Evolutionary conservation across 2,888 invertebrate genomes (phyloP), one percentile per base, ranked within the genome.

Genomic region (Morpho achilles): DNA sequence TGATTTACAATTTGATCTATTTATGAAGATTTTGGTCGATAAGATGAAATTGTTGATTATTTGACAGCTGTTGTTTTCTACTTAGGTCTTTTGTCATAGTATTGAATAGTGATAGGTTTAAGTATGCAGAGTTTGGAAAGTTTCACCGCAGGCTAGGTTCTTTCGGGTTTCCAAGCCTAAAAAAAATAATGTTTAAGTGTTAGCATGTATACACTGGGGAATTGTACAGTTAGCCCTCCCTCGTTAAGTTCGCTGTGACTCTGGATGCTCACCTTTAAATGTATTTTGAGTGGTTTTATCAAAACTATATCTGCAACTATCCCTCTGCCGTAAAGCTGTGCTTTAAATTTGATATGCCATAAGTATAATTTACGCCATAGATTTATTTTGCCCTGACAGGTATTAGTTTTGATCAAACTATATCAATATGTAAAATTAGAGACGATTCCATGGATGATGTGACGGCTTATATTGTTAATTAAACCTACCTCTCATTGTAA

Each of bases 221-320:
- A 88, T 89, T 90, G 90, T 90, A 90, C 90, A 90, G 89, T 88
- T 90, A 90, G 89, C 86, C 87, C 88, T 87, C 89, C 89, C 89
- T 88, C 77, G 86, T 88, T 89, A 88, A 88, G 88, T 87, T 90
- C 86, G 84, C 88, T 85, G 87, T 87, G 87, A 88, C 88, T 78
- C 80, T 81, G 87, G 84, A 87, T 85, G 87, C 86, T 86, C 84
- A 86, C 80, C 71, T 80, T 75, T 71, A 76, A 76, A 82, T 79
- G 76, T 85, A 85, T 82, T 78, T 82, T 76, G 67, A 70, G 60
- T 84, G 79, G 84, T 87, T 87, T 80, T 72, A 81, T 84, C 83
- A 86, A 86, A 86, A 85, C 84, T 84, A 80, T 82, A 84, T 84
- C 81, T 79, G 70, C 72, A 72, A 52, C 63, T 58, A 75, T 60